Evolutionary conservation across 2,888 invertebrate genomes (phyloP), one percentile per base, ranked within the genome.

Genomic region (Conchocele bisecta): DNA sequence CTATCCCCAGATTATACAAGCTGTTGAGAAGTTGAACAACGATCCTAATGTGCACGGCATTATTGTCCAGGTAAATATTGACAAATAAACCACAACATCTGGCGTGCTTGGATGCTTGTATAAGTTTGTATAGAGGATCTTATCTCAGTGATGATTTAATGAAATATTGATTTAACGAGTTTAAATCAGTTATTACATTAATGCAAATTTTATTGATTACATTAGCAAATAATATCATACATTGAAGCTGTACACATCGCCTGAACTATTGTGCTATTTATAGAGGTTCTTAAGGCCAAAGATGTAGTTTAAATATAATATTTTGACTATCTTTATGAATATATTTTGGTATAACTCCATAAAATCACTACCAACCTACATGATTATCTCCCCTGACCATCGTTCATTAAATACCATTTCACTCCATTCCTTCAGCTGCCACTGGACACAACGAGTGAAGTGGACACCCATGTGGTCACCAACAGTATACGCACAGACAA

Each of bases 41-140:
- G 96, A 98, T 89, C 94, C 95, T 0, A 92, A 92, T 13, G 94
- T 98, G 39, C 98, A 98, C 91, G 98, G 98, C 59, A 97, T 98
- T 88, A 98, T 98, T 83, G 97, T 98, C 0, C 98, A 98, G 93
- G 91, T 91, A 64, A 51, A 70, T 65, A 0, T n/a, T 33, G 15
- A 22, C 17, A 22, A 20, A 46, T 7, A n/a, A n/a, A n/a, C 35
- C 29, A 13, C 3, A 13, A 26, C 0, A 0, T 24, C 15, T 29
- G 4, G 0, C 26, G n/a, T 28, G 44, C 9, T n/a, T 7, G 20
- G 9, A 44, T 17, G 15, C 15, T 44, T 13, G 9, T 17, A 44
- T 7, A 9, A 9, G 44, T 44, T n/a, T n/a, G 15, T 7, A 44
- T 44, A 13, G 44, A 44, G 13, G 11, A 44, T 7, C 20, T 17